These are phyloP conservation scores for Hyalella azteca DNA, from an alignment of 2,888 invertebrate genomes.

Conservation along the genomic window DNA sequence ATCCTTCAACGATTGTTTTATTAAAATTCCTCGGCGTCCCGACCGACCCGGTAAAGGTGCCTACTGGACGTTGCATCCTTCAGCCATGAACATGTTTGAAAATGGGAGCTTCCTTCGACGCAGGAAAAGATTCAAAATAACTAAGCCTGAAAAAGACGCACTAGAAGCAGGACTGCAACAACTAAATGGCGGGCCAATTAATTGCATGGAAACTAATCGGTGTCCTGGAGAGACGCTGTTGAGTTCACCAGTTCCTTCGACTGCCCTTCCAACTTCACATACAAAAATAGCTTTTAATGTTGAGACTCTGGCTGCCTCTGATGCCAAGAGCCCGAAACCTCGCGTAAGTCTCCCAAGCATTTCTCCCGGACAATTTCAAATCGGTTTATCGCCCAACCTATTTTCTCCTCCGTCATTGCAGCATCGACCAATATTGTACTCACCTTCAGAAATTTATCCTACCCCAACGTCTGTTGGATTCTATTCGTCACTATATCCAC, in stretches of 20 bases:
- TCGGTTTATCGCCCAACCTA: constrained; percentile 39
- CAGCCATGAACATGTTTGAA: constrained; percentile 83
- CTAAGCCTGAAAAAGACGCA: constrained; percentile 73
- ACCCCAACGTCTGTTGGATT: constrained; percentile 21
- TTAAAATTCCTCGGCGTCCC: constrained; percentile 82
- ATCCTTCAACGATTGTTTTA: constrained; percentile 95
- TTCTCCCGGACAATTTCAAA: constrained; percentile 27
- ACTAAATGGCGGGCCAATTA: constrained; percentile 48
- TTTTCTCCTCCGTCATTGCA: constrained; percentile 40
- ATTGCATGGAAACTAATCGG: constrained; percentile 46
- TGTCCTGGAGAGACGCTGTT: constrained; percentile 53
- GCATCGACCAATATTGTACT: constrained; percentile 45
- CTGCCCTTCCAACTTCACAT: neutral
- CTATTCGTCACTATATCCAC: constrained; percentile 39
- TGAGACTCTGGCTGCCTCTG: constrained; percentile 52
- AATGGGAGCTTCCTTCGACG: constrained; percentile 82
- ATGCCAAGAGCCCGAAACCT: constrained; percentile 47
- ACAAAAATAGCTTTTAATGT: constrained; percentile 48
- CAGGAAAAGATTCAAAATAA: constrained; percentile 81
- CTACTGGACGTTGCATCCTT: constrained; percentile 82
- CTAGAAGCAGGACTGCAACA: constrained; percentile 64
- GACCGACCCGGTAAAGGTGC: constrained; percentile 84
- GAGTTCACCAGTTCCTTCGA: constrained; percentile 25
- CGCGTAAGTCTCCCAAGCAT: constrained; percentile 45
- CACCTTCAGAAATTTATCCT: constrained; percentile 21